Conservation (phyloP, 2,888 invertebrate species). For the Tiliacea citrago region DNA sequence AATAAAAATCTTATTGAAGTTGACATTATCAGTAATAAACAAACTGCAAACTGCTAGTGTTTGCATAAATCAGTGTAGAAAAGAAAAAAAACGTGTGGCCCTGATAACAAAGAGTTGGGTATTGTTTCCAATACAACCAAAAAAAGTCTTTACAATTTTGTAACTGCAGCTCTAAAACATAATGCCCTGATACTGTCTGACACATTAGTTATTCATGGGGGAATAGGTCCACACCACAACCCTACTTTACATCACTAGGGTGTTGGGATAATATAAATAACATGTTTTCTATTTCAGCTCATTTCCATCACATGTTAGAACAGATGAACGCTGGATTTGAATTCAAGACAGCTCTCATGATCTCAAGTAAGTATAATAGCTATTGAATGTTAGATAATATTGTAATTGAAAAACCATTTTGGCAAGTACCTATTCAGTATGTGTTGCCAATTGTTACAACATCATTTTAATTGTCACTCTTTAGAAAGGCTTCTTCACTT, state of each 20-base stretch:
- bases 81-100: not conserved
- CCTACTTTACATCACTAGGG: not conserved
- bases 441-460: constrained; percentile 47
- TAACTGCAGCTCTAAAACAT: not conserved
- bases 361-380: constrained; percentile 92
- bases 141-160: not conserved
- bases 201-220: not conserved
- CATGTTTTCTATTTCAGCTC: constrained; percentile 91
- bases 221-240: not conserved
- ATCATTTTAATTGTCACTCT: constrained; percentile 11
- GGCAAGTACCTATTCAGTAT: constrained; percentile 39
- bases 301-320: constrained; percentile 97
- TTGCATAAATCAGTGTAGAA: constrained; percentile 3
- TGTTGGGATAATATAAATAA: not conserved
- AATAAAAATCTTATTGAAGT: not conserved
- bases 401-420: constrained; percentile 36
- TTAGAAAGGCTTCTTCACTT: not conserved
- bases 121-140: not conserved
- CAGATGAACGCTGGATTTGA: constrained; percentile 93
- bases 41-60: not conserved
- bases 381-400: constrained; percentile 16
- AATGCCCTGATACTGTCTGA: not conserved
- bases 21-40: constrained; percentile 3
- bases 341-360: constrained; percentile 92
- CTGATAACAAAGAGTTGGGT: constrained; percentile 6